Base-by-base conservation (phyloP, 1,140 invertebrate genomes). In the Scaptomyza pallida region DNA sequence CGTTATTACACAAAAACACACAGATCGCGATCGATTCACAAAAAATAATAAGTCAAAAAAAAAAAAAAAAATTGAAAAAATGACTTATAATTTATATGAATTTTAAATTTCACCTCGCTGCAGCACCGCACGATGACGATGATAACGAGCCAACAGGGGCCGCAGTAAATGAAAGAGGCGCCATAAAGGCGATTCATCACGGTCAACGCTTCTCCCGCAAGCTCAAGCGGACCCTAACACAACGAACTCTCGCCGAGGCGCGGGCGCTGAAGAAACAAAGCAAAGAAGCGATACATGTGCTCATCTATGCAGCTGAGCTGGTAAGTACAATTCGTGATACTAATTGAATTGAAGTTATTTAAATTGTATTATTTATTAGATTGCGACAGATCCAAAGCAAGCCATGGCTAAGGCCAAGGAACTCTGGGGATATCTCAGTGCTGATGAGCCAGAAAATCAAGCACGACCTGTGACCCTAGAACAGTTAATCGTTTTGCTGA, bases 381-480 rank as follows among this genome's bases (percentile, higher is more conserved):
- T 96, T 62, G 95, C 94, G 4, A 96, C 93, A 41, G 95, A 96
- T 91, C 96, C 96, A 0, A 95, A 94, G 72, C 89, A 94, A 33
- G 95, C 96, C n/a, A 92, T 94, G 79, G 92, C 94, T 78, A 96
- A 96, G 82, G 94, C 94, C 2, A 94, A 94, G 67, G 94, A 94
- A 68, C 81, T 96, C 5, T 96, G 95, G 94, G 82, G 85, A 0
- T 92, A 93, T 8, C 91, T 97, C 26, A 96, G 95, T 75, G 91
- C 94, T 62, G 94, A 95, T 15, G 96, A 97, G 78, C 96, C 96
- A 0, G 96, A 96, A 90, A 97, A 97, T 91, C 96, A 97, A 91
- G 94, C 95, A 1, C 93, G 95, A 47, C 96, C 96, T 0, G 92
- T 93, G 47, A 96, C 95, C 1, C 79, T 96, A 5, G 96, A 97